These are phyloP conservation scores for Stegodyphus mimosarum DNA, from an alignment of 1,140 invertebrate genomes.

Conservation along the genomic window DNA sequence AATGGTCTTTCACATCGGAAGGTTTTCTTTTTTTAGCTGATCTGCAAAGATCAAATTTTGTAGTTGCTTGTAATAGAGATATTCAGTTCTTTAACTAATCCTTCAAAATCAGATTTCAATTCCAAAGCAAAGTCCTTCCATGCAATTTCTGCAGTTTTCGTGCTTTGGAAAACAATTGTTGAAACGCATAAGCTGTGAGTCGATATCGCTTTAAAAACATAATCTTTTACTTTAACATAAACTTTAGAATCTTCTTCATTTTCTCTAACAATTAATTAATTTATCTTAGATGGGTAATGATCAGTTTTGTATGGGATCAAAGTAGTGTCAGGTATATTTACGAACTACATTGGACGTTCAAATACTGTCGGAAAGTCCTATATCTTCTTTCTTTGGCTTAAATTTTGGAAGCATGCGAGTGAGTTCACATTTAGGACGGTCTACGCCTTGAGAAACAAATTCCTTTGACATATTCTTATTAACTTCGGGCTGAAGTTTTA, in stretches of 20 bases:
- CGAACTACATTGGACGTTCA: background rate
- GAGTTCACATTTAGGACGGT: background rate
- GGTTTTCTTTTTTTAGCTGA: background rate
- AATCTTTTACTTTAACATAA: background rate
- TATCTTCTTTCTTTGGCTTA: background rate
- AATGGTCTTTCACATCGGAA: too few relatives aligned
- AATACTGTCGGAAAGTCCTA: background rate
- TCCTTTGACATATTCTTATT: background rate
- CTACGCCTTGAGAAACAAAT: background rate
- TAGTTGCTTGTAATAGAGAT: background rate
- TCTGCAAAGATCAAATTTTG: background rate
- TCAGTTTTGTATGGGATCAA: background rate
- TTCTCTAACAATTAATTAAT: constrained; percentile 9
- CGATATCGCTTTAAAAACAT: background rate
- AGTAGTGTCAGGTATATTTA: background rate
- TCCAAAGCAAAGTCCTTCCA: background rate
- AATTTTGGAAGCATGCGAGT: background rate
- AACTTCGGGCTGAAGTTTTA: background rate
- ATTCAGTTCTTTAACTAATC: background rate
- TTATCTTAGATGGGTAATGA: background rate
- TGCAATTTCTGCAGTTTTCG: background rate
- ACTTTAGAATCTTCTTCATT: background rate
- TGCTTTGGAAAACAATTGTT: background rate
- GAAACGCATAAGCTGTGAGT: background rate
- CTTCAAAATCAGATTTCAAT: constrained; percentile 6